Conservation (phyloP, 2,888 invertebrate genomes). For the Anoplius nigerrimus region DNA sequence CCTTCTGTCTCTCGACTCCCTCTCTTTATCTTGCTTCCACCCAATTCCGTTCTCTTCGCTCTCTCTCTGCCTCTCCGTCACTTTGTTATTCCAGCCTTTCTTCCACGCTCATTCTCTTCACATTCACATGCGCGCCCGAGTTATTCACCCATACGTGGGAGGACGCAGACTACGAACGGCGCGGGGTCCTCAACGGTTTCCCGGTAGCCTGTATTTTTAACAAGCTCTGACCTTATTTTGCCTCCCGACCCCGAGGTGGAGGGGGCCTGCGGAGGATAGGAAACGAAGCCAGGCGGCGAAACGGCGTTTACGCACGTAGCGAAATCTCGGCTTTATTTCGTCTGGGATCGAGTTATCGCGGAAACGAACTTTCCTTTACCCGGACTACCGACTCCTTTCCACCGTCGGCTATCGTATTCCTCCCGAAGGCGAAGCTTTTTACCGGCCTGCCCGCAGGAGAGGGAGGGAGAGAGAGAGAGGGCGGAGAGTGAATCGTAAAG, state of each 20-base stretch:
- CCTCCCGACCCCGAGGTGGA: not conserved
- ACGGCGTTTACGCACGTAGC: constrained; percentile 3
- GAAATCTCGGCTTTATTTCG: not conserved
- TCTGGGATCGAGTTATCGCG: not conserved
- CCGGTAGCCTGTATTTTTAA: constrained; percentile 4
- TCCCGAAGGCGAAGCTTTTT: not conserved
- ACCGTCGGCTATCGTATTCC: not conserved
- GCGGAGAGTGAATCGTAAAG: constrained; percentile 5
- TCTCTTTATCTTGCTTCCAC: not conserved
- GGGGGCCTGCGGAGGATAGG: not conserved
- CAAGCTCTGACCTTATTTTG: constrained; percentile 5
- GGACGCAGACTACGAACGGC: not conserved
- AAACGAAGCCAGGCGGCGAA: no score
- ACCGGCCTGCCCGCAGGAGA: no score
- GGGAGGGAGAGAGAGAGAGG: not conserved
- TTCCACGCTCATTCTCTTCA: not conserved
- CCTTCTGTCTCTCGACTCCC: not conserved
- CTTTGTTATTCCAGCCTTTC: not conserved
- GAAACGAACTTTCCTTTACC: not conserved
- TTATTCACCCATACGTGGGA: not conserved
- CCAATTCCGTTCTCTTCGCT: not conserved
- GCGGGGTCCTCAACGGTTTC: not conserved
- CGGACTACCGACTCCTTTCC: not conserved
- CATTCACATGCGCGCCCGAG: not conserved
- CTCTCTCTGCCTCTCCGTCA: no score